Base-by-base conservation (phyloP, 2,797 vertebrate genomes). In the Serranus cabrilla region DNA sequence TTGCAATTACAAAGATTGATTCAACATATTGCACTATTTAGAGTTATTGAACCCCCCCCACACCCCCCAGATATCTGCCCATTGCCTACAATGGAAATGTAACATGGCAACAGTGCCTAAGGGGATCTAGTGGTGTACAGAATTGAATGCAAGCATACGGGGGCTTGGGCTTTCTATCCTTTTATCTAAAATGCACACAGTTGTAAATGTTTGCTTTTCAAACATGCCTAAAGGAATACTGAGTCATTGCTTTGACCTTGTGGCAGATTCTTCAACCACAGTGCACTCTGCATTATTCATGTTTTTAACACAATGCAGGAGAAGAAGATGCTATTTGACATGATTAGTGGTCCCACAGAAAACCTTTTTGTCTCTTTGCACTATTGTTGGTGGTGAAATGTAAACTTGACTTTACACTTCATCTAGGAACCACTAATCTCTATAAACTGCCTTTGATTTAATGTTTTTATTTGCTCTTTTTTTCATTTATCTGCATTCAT, bases 251-350 rank as follows among this genome's bases (percentile, higher is more conserved):
- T 80, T 39, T 66, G 52, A 82, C 70, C 77, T 80, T 78, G 78
- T 58, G 49, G 64, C 54, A 42, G 40, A 63, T 69, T 76, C 25
- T 78, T 73, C 34, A 72, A 72, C 56, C 31, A 31, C 18, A 11
- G 21, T 42, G 57, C 31, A 47, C 31, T 40, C 45, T 87, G 64
- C 58, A 88, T 87, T 83, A 88, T 78, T 87, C 54, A 84, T 86
- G 18, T 5, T 37, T 71, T 71, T 50, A 37, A 63, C 31, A 63
- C 31, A 70, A 37, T 60, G 39, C 42, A 43, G n/a, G 49, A 56
- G 37, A 13, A 21, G 4, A 63, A 69, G 52, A 56, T 60, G 12
- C 17, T 69, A 37, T 50, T 34, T 2, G 0, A 43, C 23, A 45
- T 21, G n/a, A 56, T 55, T 43, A 46, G 23, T 57, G 52, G 13